phyloP scores from a whole-genome alignment of 2,113 vertebrate genomes.

The Nestor notabilis region DNA sequence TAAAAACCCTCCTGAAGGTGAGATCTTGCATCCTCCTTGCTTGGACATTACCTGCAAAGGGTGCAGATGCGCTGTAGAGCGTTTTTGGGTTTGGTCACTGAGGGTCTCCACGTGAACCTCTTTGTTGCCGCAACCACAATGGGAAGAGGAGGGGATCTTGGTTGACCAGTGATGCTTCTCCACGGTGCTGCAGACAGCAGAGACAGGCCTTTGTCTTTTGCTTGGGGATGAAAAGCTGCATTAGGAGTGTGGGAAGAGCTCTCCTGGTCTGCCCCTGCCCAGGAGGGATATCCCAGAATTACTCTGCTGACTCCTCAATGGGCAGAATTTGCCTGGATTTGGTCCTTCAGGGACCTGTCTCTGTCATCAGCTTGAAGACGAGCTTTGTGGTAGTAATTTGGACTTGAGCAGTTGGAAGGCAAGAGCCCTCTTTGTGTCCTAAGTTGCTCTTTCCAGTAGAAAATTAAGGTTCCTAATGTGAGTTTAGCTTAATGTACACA shows the following conservation, averaged over 20 bases:
- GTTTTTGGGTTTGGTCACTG: neutral
- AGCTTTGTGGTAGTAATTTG: neutral
- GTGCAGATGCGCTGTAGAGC: neutral
- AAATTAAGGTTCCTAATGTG: slow-evolving; percentile 60
- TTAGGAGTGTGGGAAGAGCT: neutral
- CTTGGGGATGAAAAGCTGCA: neutral
- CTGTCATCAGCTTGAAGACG: neutral
- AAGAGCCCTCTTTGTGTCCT: slow-evolving; percentile 20
- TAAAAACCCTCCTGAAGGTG: neutral
- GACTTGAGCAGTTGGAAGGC: neutral
- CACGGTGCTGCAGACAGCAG: accelerated
- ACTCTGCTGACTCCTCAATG: accelerated
- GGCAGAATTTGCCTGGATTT: neutral
- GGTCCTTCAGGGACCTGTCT: neutral
- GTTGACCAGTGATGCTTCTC: neutral
- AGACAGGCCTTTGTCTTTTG: neutral
- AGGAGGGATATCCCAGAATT: neutral
- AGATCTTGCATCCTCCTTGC: neutral
- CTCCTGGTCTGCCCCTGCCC: neutral
- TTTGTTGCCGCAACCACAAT: accelerated
- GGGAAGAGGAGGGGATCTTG: neutral
- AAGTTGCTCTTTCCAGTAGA: slow-evolving; percentile 53
- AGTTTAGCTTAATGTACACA: neutral
- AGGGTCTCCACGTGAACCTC: neutral
- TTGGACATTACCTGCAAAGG: neutral